A percentile compares a stretch with the other conserved stretches of the same genome.
These are phyloP conservation scores for Lophius americanus DNA, from an alignment of 2,797 vertebrate species.

Conservation along the genomic window DNA sequence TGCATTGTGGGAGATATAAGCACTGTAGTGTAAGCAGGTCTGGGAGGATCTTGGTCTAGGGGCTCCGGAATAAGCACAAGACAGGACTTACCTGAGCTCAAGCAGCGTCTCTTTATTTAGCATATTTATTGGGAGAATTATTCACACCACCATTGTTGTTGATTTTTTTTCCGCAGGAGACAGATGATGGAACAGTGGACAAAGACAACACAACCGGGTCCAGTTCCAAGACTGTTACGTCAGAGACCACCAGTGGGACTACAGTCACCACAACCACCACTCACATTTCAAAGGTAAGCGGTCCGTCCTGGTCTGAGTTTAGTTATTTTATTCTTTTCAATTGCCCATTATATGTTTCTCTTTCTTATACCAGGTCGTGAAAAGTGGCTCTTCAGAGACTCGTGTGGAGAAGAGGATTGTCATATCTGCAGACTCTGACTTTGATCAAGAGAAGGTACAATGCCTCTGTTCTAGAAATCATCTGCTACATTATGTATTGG, in stretches of 20 bases:
- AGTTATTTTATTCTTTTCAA: not conserved
- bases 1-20: slow-evolving; percentile 11
- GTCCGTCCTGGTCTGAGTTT: not conserved
- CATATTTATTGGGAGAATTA: not conserved
- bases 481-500: too few species aligned
- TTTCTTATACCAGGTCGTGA: slow-evolving; percentile 84
- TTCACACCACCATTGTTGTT: slow-evolving; percentile 17
- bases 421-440: slow-evolving; percentile 90
- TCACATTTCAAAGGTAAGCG: slow-evolving; percentile 91
- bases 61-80: slow-evolving; percentile 33
- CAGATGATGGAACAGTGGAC: slow-evolving; percentile 81
- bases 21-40: slow-evolving; percentile 19
- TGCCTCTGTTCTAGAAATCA: not conserved
- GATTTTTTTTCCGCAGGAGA: slow-evolving; percentile 48
- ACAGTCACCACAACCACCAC: slow-evolving; percentile 87
- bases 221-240: slow-evolving; percentile 87
- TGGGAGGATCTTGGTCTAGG: slow-evolving; percentile 34
- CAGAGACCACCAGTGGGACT: slow-evolving; percentile 88
- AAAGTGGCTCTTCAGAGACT: slow-evolving; percentile 91
- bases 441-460: slow-evolving; percentile 90
- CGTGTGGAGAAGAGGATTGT: slow-evolving; percentile 95
- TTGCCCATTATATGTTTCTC: not conserved
- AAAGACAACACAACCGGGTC: slow-evolving; percentile 84
- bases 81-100: slow-evolving; percentile 14
- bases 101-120: not conserved